Base-by-base conservation (phyloP, 2,113 vertebrate genomes). In the Dipodomys merriami region DNA sequence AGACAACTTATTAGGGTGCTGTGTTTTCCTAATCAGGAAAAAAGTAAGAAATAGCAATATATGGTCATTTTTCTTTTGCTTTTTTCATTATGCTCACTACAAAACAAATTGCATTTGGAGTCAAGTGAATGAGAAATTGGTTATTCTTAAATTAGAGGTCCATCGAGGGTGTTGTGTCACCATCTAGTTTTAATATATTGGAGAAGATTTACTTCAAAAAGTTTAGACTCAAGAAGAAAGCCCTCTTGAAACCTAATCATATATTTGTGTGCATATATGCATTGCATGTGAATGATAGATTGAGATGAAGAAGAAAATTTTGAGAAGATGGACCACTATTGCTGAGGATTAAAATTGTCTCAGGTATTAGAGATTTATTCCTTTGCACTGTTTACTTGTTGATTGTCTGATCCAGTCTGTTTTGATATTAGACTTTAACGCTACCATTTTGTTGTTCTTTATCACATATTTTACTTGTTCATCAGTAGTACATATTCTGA, bases 31-130 rank as follows among this genome's bases (percentile, higher is more conserved):
- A 86, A 69, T 82, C 30, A 46, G 78, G 44, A 88, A 74, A 39
- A 85, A 81, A 67, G 35, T 91, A 74, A 71, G 68, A 94, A 93
- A 88, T 60, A 82, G 74, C 23, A 81, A 60, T 84, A n/a, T 93
- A n/a, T 93, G 44, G 30, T 49, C 16, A 19, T 35, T 81, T 80
- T 62, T 88, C 23, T 74, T 95, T 76, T 64, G 22, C 77, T 64
- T 46, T 87, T 74, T 18, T 67, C 23, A 72, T 67, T 39, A 27
- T 8, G 20, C 27, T 95, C 33, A 30, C 7, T 91, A 23, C 71
- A 89, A 89, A 86, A 86, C 30, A 90, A 67, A 82, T 86, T 86
- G 78, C 39, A 62, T 93, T 90, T 79, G 72, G 27, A 79, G 67
- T 91, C 89, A 81, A 60, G 78, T 64, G 9, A 78, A 9, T 89